Percentiles rank a stretch among this genome's conserved stretches.
These are phyloP conservation scores for Macrotis lagotis DNA, from an alignment of 2,113 vertebrate species.

Conservation along the genomic window DNA sequence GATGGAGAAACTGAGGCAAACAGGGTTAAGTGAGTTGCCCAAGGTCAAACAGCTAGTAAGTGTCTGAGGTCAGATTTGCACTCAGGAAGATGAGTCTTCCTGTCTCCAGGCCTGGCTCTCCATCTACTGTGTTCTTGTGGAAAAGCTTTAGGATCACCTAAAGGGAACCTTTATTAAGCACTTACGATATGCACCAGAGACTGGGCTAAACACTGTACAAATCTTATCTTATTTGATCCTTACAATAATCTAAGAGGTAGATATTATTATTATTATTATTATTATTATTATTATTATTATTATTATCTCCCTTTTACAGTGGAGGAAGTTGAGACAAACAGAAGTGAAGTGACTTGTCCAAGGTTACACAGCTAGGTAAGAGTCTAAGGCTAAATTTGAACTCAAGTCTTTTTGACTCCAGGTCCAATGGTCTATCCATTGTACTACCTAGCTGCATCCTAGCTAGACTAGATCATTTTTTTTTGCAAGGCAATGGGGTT, in stretches of 20 bases:
- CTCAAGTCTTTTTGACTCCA: not conserved
- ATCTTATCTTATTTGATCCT: not conserved
- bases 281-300: not conserved
- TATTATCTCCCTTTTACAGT: not conserved
- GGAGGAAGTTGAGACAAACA: not conserved
- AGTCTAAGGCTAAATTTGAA: not conserved
- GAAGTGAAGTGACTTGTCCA: not conserved
- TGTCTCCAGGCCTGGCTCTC: too few species aligned
- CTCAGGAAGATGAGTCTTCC: too few species aligned
- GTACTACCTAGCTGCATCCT: not conserved
- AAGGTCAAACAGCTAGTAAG: too few species aligned
- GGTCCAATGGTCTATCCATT: not conserved
- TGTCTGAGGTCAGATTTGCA: not conserved
- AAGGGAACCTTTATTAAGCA: not conserved
- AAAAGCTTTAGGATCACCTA: not conserved
- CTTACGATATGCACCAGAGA: too few species aligned
- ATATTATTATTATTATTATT: not conserved
- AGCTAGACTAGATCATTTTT: too few species aligned
- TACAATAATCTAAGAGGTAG: not conserved
- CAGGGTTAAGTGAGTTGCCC: too few species aligned
- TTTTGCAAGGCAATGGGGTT: too few species aligned
- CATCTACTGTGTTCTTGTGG: not conserved
- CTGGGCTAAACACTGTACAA: not conserved
- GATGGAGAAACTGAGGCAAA: too few species aligned
- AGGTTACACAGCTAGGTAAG: not conserved